Base-by-base conservation (phyloP, 2,888 invertebrate species). In the Gandaritis pyraliata region DNA sequence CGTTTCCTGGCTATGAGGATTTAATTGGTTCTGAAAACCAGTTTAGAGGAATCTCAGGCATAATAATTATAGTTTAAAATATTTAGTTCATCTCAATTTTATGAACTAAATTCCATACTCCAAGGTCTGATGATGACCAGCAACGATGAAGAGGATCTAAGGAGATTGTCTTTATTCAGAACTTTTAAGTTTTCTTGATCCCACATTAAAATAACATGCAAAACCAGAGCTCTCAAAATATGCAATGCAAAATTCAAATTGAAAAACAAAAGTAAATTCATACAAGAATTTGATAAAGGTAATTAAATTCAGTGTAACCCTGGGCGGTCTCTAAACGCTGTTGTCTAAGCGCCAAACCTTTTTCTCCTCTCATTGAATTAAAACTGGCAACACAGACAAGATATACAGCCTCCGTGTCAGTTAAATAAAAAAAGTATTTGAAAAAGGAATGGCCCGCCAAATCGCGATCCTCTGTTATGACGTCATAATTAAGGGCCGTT, bases 401-500 rank as follows among this genome's bases (percentile, higher is more conserved):
- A 66, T 54, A 66, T 66, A 63, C 59, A 64, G 69, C 77, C 81
- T 80, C 74, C 79, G 75, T 81, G 81, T 83, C 81, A 81, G 83
- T 77, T 75, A 82, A 85, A 85, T 82, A 82, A 77, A 82, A 82
- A 77, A 70, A 68, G 69, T 75, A 75, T 78, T 82, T 77, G 72
- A 80, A 85, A 86, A 81, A 81, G 71, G 79, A 83, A 77, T 74
- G 75, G 72, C 71, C 71, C 72, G 65, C 72, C 62, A 59, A 69
- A 64, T 74, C 74, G 76, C 82, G 69, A 66, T 74, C 77, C 75
- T 71, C 70, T 68, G 77, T 74, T 80, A 85, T 90, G 88, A 87
- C 86, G 87, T 89, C 90, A 90, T 88, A 88, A 90, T 88, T 86
- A 86, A 84, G 78, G 87, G 80, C 69, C 77, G 74, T 77, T 72